These are phyloP conservation scores for Pionites leucogaster DNA, from an alignment of 2,113 vertebrate genomes.

Conservation along the genomic window DNA sequence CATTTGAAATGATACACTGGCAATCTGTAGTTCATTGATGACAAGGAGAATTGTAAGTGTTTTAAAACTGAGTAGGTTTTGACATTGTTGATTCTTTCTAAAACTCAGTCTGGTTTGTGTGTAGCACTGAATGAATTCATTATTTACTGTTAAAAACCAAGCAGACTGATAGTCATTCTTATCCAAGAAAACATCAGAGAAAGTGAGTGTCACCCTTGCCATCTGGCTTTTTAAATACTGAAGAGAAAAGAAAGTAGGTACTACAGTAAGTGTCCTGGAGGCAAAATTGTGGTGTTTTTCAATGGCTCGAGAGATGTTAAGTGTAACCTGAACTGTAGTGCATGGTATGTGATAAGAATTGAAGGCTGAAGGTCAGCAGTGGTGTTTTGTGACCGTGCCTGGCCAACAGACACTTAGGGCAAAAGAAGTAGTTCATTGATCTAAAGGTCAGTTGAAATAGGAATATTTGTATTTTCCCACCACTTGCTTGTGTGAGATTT, in stretches of 20 bases:
- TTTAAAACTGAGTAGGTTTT: background rate
- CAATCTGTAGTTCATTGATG: background rate
- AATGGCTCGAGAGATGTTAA: background rate
- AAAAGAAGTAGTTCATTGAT: background rate
- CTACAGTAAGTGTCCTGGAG: background rate
- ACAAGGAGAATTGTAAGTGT: background rate
- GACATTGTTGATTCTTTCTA: background rate
- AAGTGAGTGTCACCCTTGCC: background rate
- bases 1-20: background rate
- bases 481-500: background rate
- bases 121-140: constrained; percentile 16
- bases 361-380: background rate
- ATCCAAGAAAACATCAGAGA: background rate
- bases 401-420: background rate
- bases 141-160: background rate
- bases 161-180: background rate
- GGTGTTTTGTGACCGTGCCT: background rate
- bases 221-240: background rate
- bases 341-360: background rate
- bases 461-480: background rate
- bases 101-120: background rate
- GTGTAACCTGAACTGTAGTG: background rate
- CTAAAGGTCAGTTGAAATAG: background rate
- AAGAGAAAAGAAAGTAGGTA: background rate
- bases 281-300: background rate